These are phyloP conservation scores for Phoxinus phoxinus DNA, from an alignment of 2,113 vertebrate genomes.

Conservation along the genomic window DNA sequence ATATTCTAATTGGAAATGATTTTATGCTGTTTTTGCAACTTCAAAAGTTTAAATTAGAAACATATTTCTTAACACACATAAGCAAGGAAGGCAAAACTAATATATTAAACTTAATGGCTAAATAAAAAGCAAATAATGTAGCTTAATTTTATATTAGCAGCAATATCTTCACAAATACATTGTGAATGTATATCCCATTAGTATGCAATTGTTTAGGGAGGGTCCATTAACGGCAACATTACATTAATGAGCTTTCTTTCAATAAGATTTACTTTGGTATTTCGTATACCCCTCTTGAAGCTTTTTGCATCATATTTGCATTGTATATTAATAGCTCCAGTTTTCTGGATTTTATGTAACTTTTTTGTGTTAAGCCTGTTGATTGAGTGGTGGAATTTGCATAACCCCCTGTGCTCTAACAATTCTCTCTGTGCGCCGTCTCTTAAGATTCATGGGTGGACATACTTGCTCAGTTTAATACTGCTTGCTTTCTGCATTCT, in stretches of 20 bases:
- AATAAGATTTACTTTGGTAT: neutral
- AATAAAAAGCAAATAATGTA: neutral
- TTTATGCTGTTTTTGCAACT: neutral
- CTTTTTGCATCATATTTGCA: slow-evolving; percentile 43
- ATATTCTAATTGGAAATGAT: neutral
- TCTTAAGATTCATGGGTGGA: slow-evolving; percentile 26
- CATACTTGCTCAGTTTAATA: slow-evolving; percentile 20
- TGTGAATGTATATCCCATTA: slow-evolving; percentile 30
- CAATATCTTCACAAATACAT: slow-evolving; percentile 2
- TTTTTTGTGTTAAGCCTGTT: slow-evolving; percentile 29
- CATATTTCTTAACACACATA: neutral
- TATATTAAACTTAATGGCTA: neutral
- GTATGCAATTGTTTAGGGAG: slow-evolving; percentile 11
- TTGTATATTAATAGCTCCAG: slow-evolving; percentile 18
- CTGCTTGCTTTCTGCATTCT: neutral
- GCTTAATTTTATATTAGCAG: neutral
- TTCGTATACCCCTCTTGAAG: slow-evolving; percentile 13
- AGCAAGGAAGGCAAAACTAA: neutral
- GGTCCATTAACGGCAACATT: slow-evolving; percentile 59
- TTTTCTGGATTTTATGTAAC: slow-evolving; percentile 45
- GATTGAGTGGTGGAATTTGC: slow-evolving; percentile 46
- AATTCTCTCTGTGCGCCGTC: neutral
- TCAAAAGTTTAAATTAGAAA: neutral
- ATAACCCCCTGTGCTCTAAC: slow-evolving; percentile 37
- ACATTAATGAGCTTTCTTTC: slow-evolving; percentile 42